Base-by-base conservation (phyloP, 1,140 invertebrate species). In the Tetraneura akinire region DNA sequence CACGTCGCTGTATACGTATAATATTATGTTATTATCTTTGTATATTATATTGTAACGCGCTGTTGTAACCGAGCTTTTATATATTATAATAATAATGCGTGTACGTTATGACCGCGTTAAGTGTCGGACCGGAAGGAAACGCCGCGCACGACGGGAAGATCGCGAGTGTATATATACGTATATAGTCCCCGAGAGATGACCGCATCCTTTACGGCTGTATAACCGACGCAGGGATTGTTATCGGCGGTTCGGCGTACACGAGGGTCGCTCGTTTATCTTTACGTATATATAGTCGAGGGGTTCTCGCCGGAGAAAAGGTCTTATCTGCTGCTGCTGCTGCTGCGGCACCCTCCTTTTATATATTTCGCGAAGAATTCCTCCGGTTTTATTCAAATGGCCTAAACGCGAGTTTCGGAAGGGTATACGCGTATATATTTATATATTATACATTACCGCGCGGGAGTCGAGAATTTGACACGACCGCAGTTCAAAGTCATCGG, bases 111-210 rank as follows among this genome's bases (percentile, higher is more conserved):
- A 78, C 74, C 37, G 23, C 55, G 74, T 78, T 78, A 78, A 78
- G 74, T 78, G 74, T 78, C 55, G 32, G 74, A 78, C 74, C 74
- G 74, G 74, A 78, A 78, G 74, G 55, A 78, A 60, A 26, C 53
- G 53, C n/a, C n/a, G 1, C 73, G 73, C 32, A 9, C 3, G 21
- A 57, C 71, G 18, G 37, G 66, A 47, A 68, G 66, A 68, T 21
- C 18, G n/a, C n/a, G n/a, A n/a, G n/a, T n/a, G n/a, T n/a, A n/a
- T n/a, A n/a, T n/a, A n/a, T n/a, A n/a, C n/a, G n/a, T 10, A 42
- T 18, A 66, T 11, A 55, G 37, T 16, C 42, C 55, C 32, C 51
- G 74, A 62, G 74, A 78, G 55, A 78, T 78, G 74, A 78, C 74
- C 74, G 55, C 55, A 62, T 62, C 55, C 74, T 62, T 45, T 60